Conservation (phyloP, 2,113 vertebrate genomes). For the Synchiropus splendidus region DNA sequence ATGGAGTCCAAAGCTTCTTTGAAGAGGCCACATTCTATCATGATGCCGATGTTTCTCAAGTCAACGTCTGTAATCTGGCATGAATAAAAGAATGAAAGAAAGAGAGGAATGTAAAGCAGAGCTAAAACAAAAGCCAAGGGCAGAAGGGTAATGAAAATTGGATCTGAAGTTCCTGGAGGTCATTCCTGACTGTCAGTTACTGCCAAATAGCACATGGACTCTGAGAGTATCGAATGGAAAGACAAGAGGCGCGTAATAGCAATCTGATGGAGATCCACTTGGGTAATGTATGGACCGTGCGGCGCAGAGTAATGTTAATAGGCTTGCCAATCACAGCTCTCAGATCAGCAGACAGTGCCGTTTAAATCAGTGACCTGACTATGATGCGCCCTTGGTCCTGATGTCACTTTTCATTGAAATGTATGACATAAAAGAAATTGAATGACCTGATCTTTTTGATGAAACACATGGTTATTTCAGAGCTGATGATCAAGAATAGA, state of each 20-base stretch:
- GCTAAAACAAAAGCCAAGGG: conserved; percentile 16
- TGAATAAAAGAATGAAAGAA: conserved; percentile 31
- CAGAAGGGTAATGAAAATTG: conserved; percentile 50
- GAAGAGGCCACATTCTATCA: conserved; percentile 70
- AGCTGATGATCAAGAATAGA: conserved; percentile 15
- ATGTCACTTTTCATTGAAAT: conserved; percentile 48
- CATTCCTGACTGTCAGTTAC: conserved; percentile 46
- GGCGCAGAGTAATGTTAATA: conserved; percentile 56
- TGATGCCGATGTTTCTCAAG: conserved; percentile 48
- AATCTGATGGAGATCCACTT: conserved; percentile 50
- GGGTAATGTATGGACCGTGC: conserved; percentile 45
- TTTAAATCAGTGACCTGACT: conserved; percentile 59
- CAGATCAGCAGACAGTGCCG: conserved; percentile 47
- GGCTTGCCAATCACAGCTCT: conserved; percentile 63
- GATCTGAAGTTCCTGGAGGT: conserved; percentile 36
- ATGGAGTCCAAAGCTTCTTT: conserved; percentile 78
- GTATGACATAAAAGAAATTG: conserved; percentile 64
- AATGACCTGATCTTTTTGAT: conserved; percentile 59
- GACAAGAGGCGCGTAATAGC: conserved; percentile 48
- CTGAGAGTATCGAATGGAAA: conserved; percentile 40
- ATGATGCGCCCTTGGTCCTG: conserved; percentile 42
- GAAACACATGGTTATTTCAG: conserved; percentile 48
- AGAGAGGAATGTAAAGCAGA: conserved; percentile 19
- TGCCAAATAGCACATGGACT: conserved; percentile 41
- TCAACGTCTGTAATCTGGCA: conserved; percentile 49